These are phyloP conservation scores for Crepidodera aurea DNA, from an alignment of 2,888 invertebrate species.

Conservation along the genomic window DNA sequence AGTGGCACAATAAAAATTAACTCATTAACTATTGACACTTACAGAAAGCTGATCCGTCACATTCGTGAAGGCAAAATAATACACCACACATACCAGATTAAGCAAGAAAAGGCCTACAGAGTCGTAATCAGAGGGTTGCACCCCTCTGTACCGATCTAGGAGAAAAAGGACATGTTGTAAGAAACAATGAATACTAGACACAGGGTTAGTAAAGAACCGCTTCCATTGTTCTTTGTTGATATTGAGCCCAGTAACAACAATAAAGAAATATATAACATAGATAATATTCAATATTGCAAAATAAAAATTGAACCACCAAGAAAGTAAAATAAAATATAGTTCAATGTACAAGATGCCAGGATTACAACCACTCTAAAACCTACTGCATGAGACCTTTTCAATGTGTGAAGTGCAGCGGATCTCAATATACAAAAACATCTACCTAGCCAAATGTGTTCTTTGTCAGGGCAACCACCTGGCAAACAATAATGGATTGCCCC, in stretches of 20 bases:
- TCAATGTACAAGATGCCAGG: constrained; percentile 1
- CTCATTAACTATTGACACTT: neutral
- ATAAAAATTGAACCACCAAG: neutral
- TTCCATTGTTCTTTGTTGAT: too few relatives aligned
- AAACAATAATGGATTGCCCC: too few relatives aligned
- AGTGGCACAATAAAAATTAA: neutral
- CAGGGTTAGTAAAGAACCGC: neutral
- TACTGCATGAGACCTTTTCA: too few relatives aligned
- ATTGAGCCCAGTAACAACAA: neutral
- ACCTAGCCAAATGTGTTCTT: too few relatives aligned
- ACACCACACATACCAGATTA: neutral
- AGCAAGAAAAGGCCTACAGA: too few relatives aligned
- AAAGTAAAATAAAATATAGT: neutral
- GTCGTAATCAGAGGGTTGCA: neutral
- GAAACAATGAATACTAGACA: neutral
- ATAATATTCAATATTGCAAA: neutral
- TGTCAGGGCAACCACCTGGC: too few relatives aligned
- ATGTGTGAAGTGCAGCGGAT: too few relatives aligned
- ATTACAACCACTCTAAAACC: neutral
- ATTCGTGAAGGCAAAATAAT: neutral
- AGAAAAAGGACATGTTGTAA: neutral
- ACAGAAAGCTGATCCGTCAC: neutral
- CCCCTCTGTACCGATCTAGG: neutral
- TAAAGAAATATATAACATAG: neutral
- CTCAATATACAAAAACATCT: too few relatives aligned